phyloP scores from a whole-genome alignment of 2,113 vertebrate genomes.

The Equus quagga region DNA sequence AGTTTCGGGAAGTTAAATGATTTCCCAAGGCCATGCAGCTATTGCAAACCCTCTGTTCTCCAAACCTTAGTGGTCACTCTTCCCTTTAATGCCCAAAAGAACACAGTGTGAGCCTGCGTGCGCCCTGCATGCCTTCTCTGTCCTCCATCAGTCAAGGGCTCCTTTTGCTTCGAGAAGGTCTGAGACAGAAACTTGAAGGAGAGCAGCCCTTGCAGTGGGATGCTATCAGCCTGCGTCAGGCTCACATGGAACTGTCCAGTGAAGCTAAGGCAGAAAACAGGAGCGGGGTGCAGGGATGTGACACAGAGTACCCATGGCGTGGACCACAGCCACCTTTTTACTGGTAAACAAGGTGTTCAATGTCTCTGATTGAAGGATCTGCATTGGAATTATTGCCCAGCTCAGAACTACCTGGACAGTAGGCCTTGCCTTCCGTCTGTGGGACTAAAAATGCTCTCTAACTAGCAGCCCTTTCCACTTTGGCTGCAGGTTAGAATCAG shows the following conservation, averaged over 20 bases:
- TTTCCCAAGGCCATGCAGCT: not conserved
- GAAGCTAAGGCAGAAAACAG: not conserved
- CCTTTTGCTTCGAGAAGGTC: not conserved
- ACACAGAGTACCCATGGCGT: not conserved
- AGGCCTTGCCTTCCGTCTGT: not conserved
- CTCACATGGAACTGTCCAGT: not conserved
- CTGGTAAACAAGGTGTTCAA: not conserved
- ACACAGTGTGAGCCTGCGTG: rapidly evolving
- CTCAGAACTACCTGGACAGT: not conserved
- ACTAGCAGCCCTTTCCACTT: not conserved
- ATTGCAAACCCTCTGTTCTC: not conserved
- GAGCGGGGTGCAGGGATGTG: not conserved
- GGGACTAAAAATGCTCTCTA: not conserved
- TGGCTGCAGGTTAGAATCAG: not conserved
- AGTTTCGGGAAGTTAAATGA: not conserved
- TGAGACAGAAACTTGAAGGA: not conserved
- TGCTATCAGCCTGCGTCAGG: not conserved
- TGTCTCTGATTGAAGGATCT: not conserved
- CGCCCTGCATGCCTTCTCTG: not conserved
- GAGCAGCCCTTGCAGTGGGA: not conserved
- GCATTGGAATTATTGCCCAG: not conserved
- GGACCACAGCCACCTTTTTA: not conserved
- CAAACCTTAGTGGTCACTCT: not conserved
- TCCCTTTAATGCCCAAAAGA: not conserved
- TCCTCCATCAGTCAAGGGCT: not conserved